Percentiles rank a stretch among this genome's conserved stretches.
Conservation (phyloP, 2,113 vertebrate genomes). For the Carassius auratus region DNA sequence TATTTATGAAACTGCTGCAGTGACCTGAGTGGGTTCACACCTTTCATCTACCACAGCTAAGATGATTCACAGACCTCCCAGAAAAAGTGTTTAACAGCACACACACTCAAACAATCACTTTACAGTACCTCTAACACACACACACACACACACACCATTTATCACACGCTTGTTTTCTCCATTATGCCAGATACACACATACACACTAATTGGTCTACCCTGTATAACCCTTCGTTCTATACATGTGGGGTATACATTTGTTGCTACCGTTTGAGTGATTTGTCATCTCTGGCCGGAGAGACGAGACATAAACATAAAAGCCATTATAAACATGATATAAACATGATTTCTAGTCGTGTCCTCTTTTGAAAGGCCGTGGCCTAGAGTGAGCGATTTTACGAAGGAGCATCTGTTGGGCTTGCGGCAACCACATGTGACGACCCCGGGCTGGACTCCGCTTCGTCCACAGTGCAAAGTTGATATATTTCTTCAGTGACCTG, state of each 20-base stretch:
- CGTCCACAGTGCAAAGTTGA: no score
- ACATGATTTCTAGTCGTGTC: no score
- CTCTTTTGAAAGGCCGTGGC: no score
- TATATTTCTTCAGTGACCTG: no score
- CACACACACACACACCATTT: not conserved
- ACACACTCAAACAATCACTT: not conserved
- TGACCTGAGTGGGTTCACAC: not conserved
- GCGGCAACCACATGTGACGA: no score
- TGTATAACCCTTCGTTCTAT: not conserved
- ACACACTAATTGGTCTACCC: not conserved
- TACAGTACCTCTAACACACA: not conserved
- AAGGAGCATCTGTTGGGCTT: no score
- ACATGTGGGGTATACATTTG: slow-evolving; percentile 63
- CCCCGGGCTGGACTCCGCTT: no score
- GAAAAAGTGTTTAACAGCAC: not conserved
- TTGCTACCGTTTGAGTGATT: slow-evolving; percentile 63
- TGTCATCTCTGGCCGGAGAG: slow-evolving; percentile 36
- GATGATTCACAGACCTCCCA: slow-evolving; percentile 23
- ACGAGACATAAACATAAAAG: no score
- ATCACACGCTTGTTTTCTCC: not conserved
- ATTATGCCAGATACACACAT: not conserved
- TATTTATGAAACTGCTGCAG: slow-evolving; percentile 40
- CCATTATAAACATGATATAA: no score
- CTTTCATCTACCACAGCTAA: slow-evolving; percentile 10
- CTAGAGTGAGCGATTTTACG: no score